Percentiles rank a stretch among this genome's conserved stretches.
Conservation (phyloP, 2,888 invertebrate genomes). For the Apocheima hispidaria region DNA sequence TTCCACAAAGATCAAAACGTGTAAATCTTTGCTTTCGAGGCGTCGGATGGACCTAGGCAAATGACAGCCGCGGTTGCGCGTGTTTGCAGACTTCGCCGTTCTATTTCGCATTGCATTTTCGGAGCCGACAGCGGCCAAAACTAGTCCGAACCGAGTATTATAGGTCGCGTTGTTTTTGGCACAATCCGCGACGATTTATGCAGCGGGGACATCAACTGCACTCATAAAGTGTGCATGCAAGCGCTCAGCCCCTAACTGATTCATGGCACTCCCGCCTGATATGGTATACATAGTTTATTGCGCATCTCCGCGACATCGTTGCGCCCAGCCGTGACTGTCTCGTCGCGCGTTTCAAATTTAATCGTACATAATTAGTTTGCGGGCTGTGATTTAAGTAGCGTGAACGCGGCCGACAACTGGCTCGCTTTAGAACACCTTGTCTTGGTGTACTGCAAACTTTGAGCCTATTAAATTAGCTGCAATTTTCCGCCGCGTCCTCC, state of each 20-base stretch:
- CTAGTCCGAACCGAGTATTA: constrained; percentile 58
- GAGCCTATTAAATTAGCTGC: constrained; percentile 41
- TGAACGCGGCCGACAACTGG: constrained; percentile 40
- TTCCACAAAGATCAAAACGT: constrained; percentile 31
- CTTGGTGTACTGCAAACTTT: constrained; percentile 33
- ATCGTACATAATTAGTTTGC: constrained; percentile 46
- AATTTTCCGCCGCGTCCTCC: not conserved
- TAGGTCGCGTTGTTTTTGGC: constrained; percentile 72
- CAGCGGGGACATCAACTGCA: constrained; percentile 74
- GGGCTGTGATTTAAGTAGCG: constrained; percentile 47
- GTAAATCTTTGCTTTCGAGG: constrained; percentile 43
- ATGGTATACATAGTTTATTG: constrained; percentile 67
- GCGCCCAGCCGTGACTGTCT: constrained; percentile 28
- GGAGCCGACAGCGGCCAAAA: constrained; percentile 59
- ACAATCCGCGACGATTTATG: constrained; percentile 75
- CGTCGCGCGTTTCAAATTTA: constrained; percentile 43
- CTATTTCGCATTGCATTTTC: constrained; percentile 55
- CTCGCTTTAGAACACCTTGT: constrained; percentile 34
- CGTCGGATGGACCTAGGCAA: constrained; percentile 54
- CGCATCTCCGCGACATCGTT: constrained; percentile 54
- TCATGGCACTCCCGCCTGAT: constrained; percentile 65
- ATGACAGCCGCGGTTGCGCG: constrained; percentile 56
- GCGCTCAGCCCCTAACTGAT: constrained; percentile 64
- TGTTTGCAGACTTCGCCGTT: constrained; percentile 61
- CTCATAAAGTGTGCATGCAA: constrained; percentile 77